phyloP scores from a whole-genome alignment of 1,140 invertebrate genomes.

The Drosophila mojavensis region DNA sequence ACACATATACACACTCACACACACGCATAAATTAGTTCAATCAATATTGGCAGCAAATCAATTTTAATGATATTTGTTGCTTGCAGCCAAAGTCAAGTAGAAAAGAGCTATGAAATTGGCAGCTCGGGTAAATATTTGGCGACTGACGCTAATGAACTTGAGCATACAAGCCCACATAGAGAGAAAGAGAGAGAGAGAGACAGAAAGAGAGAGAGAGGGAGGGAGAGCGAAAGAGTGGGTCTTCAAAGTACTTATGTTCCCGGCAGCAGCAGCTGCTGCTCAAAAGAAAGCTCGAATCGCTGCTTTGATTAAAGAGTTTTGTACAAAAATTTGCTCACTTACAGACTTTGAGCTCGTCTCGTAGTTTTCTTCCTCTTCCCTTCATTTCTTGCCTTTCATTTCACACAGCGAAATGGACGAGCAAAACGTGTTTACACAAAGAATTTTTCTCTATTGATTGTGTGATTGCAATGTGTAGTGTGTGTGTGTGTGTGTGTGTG shows the following conservation, averaged over 20 bases:
- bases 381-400: too few species aligned
- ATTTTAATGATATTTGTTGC: constrained; percentile 77
- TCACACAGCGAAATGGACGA: constrained; percentile 17
- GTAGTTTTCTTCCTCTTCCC: constrained; percentile 11
- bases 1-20: constrained; percentile 16
- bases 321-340: constrained; percentile 39
- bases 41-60: constrained; percentile 79
- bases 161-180: constrained; percentile 56
- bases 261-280: constrained; percentile 45
- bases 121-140: constrained; percentile 70
- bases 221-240: too few species aligned
- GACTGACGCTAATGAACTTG: constrained; percentile 78
- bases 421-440: constrained; percentile 63
- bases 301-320: constrained; percentile 65
- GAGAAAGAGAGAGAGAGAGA: too few species aligned
- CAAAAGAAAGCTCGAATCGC: constrained; percentile 28
- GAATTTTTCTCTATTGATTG: constrained; percentile 70
- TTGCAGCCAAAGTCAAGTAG: constrained; percentile 53
- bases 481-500: constrained; percentile 1
- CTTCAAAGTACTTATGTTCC: constrained; percentile 20
- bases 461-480: constrained; percentile 30
- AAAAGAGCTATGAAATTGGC: constrained; percentile 54
- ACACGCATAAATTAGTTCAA: constrained; percentile 47
- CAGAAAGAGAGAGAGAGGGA: too few species aligned
- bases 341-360: constrained; percentile 36